Base-by-base conservation (phyloP, 2,113 vertebrate genomes). In the Bucco capensis region DNA sequence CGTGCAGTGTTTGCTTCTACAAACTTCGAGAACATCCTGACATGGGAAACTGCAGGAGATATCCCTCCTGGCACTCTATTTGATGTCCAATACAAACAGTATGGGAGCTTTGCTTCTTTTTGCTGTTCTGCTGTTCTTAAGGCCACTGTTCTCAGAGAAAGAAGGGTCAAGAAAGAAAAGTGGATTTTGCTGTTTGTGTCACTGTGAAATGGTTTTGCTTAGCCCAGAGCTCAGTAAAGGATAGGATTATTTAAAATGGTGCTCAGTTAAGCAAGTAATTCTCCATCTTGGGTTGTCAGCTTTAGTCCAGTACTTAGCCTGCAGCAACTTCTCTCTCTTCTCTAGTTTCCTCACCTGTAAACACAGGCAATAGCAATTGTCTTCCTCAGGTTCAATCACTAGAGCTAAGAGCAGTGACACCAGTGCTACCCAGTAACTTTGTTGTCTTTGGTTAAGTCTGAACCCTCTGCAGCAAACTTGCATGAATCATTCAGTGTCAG, bases 11-110 rank as follows among this genome's bases (percentile, higher is more conserved):
- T 98, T 94, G 93, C 89, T 70, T 98, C 98, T 51, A 97, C 24
- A 35, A 98, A 98, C 95, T 98, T 98, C 67, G 98, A 98, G 66
- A 98, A 97, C 93, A 97, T 97, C 94, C 92, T 98, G 88, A 95
- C 60, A 0, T 98, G 98, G 98, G 94, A 96, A 35, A 72, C 77
- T 0, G 77, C 73, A 14, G 89, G 56, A 10, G 88, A 93, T 6
- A 54, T 60, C 23, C 17, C 80, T 17, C 72, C 90, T 8, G 97
- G 84, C 93, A 96, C 88, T 0, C 53, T 95, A 31, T 98, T 97
- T 83, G 96, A 97, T 11, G 97, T 98, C 19, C 94, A 97, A 1
- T 98, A 98, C 25, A 98, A 97, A 90, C 95, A 38, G 98, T 97
- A 95, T 2, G 95, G 86, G 61, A 47, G 16, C 19, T 76, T 51